phyloP scores from a whole-genome alignment of 2,113 vertebrate genomes.

The Myiozetetes cayanensis region DNA sequence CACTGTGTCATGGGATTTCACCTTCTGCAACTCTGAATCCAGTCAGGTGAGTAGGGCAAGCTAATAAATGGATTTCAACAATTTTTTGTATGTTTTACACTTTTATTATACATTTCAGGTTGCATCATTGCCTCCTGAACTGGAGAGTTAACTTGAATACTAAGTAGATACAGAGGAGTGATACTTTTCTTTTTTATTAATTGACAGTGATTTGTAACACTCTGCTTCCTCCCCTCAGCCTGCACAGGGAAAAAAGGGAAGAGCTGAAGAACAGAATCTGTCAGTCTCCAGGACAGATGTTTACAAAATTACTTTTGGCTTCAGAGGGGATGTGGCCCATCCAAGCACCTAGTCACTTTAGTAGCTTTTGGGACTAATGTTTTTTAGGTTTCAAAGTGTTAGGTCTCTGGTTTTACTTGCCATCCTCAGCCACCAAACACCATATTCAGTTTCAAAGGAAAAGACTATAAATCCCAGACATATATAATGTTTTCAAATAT shows the following conservation, averaged over 20 bases:
- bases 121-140: not conserved
- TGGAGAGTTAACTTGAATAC: not conserved
- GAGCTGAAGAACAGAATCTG: not conserved
- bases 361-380: not conserved
- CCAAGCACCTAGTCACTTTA: not conserved
- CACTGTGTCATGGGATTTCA: not conserved
- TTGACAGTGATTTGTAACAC: not conserved
- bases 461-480: not conserved
- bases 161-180: not conserved
- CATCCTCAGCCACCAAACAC: not conserved
- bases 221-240: not conserved
- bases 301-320: not conserved
- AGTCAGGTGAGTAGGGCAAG: not conserved
- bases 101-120: not conserved
- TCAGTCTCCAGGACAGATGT: not conserved
- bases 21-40: not conserved
- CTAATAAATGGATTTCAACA: not conserved
- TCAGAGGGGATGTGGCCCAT: not conserved
- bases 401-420: not conserved
- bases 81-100: not conserved
- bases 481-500: not conserved
- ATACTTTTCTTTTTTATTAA: not conserved
- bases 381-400: not conserved
- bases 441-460: not conserved
- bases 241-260: not conserved